These are phyloP conservation scores for Hoplias malabaricus DNA, from an alignment of 2,113 vertebrate species.

Conservation along the genomic window DNA sequence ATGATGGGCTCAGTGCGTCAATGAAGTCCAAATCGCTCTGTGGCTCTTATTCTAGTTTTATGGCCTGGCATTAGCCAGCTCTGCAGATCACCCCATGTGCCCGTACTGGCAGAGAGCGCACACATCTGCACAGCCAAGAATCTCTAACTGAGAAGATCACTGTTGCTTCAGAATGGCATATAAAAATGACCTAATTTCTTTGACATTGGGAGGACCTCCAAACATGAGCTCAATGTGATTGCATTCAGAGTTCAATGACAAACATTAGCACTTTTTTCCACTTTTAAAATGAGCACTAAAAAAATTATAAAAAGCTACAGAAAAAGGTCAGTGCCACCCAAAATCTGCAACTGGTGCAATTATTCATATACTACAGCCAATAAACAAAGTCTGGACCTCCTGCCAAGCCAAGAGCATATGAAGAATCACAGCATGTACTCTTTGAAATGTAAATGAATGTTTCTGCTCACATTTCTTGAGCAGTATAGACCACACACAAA, in stretches of 20 bases:
- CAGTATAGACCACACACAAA: not conserved
- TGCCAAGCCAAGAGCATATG: not conserved
- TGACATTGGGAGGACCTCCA: constrained; percentile 31
- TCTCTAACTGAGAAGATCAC: constrained; percentile 15
- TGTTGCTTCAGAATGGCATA: constrained; percentile 34
- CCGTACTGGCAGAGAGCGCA: not conserved
- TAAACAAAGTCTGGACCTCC: constrained; percentile 15
- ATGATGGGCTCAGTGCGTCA: constrained; percentile 40
- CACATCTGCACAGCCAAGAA: not conserved
- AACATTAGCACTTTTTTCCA: not conserved
- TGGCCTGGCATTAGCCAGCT: not conserved
- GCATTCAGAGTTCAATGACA: constrained; percentile 16
- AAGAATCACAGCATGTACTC: not conserved
- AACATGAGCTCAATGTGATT: constrained; percentile 10
- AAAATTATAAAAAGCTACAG: constrained; percentile 9
- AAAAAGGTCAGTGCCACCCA: constrained; percentile 21
- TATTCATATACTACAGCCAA: not conserved
- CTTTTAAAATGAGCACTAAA: not conserved
- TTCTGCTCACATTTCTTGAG: constrained; percentile 6
- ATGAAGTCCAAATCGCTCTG: constrained; percentile 18
- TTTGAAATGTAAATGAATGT: not conserved
- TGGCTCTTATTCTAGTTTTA: constrained; percentile 31
- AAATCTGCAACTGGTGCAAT: not conserved
- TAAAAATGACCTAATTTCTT: constrained; percentile 33
- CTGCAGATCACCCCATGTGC: constrained; percentile 6